A percentile compares a stretch with the other conserved stretches of the same genome.
These are phyloP conservation scores for Saiga tatarica DNA, from an alignment of 2,113 vertebrate species.

Conservation along the genomic window DNA sequence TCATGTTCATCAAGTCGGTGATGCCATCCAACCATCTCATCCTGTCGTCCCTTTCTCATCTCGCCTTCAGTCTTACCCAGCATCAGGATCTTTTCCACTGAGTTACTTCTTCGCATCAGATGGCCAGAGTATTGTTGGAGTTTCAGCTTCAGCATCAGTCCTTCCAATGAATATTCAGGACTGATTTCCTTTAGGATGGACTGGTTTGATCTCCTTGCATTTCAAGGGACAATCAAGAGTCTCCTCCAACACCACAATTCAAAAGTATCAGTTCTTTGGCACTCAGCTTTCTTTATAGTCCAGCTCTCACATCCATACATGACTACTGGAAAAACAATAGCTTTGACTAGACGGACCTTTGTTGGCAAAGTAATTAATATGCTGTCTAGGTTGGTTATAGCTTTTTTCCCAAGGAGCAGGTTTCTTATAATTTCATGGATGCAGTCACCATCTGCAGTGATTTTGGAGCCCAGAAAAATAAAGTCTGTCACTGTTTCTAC, in stretches of 20 bases:
- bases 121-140: not conserved
- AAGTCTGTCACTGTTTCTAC: not conserved
- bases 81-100: not conserved
- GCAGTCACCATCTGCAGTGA: not conserved
- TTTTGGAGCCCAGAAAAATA: not conserved
- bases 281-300: not conserved
- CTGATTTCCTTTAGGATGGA: not conserved
- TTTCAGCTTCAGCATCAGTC: not conserved
- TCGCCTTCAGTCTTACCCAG: not conserved
- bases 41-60: not conserved
- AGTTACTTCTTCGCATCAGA: not conserved
- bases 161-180: not conserved
- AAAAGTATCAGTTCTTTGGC: not conserved
- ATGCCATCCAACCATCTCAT: not conserved
- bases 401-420: not conserved
- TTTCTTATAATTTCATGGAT: not conserved
- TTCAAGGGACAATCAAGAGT: not conserved
- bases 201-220: not conserved
- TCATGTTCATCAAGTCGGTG: not conserved
- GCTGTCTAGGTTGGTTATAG: not conserved
- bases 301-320: not conserved
- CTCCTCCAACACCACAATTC: not conserved
- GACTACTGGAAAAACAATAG: not conserved
- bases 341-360: not conserved
- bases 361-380: not conserved